These are phyloP conservation scores for Crax fasciolata DNA, from an alignment of 2,797 vertebrate genomes.

Conservation along the genomic window DNA sequence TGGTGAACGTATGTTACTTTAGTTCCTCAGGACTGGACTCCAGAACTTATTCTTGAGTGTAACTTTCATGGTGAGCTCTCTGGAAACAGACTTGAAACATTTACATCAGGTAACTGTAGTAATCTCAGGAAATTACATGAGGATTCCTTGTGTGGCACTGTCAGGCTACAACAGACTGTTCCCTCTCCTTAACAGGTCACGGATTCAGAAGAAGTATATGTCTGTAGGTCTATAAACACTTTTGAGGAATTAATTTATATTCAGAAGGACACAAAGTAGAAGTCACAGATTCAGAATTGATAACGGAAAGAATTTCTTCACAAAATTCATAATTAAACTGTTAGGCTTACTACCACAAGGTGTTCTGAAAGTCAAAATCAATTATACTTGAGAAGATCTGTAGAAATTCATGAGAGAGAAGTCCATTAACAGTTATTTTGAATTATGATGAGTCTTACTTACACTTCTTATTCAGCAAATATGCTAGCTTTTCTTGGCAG, in stretches of 20 bases:
- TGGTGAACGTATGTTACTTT: accelerated
- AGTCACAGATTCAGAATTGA: neutral
- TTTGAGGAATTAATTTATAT: neutral
- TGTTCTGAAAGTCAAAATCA: conserved; percentile 30
- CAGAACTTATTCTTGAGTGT: neutral
- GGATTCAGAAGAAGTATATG: neutral
- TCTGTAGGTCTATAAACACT: accelerated
- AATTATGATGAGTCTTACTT: neutral
- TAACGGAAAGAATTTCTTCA: neutral
- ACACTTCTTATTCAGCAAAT: conserved; percentile 29
- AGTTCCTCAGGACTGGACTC: neutral
- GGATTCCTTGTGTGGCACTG: neutral
- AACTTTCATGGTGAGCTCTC: neutral
- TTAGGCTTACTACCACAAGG: neutral
- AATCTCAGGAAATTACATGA: neutral
- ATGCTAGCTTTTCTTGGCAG: conserved; percentile 19
- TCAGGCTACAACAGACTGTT: neutral
- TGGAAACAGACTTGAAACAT: neutral
- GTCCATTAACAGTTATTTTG: neutral
- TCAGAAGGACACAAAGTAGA: neutral
- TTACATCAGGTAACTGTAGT: accelerated
- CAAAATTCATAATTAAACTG: neutral
- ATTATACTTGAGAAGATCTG: neutral
- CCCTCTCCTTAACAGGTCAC: neutral
- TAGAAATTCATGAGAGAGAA: conserved; percentile 14